A percentile compares a stretch with the other conserved stretches of the same genome.
phyloP scores from a whole-genome alignment of 2,113 vertebrate genomes.

The Planiliza haematocheilus region DNA sequence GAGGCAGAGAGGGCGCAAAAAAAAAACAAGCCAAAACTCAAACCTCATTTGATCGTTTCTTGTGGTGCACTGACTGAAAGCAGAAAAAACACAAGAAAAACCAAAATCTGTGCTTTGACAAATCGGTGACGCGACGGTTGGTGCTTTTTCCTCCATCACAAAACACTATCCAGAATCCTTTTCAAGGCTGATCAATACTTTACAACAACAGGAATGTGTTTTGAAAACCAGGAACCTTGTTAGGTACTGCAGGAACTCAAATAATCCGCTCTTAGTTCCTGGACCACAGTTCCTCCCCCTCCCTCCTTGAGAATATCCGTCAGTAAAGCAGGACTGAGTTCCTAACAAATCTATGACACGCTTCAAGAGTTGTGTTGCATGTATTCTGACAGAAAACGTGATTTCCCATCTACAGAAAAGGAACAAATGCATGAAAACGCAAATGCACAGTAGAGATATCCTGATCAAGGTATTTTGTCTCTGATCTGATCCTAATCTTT shows the following conservation, averaged over 20 bases:
- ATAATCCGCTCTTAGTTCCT: neutral
- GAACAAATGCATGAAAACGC: neutral
- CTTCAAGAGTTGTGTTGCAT: neutral
- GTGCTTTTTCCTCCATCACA: neutral
- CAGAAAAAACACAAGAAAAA: neutral
- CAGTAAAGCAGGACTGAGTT: neutral
- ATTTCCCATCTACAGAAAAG: neutral
- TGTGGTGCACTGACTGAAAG: constrained; percentile 11
- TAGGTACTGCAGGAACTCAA: too few species aligned
- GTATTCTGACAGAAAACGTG: neutral
- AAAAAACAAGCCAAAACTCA: too few species aligned
- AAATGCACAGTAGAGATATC: too few species aligned
- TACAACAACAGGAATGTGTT: neutral
- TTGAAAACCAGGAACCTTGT: too few species aligned
- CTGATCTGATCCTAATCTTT: too few species aligned
- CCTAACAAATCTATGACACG: neutral
- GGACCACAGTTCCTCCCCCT: neutral
- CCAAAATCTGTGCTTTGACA: neutral
- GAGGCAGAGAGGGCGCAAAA: too few species aligned
- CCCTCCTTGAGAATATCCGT: neutral
- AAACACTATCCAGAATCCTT: too few species aligned
- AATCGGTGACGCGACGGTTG: neutral
- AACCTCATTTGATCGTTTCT: neutral
- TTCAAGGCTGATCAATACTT: neutral
- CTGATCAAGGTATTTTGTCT: too few species aligned